These are phyloP conservation scores for Andrena marginata DNA, from an alignment of 2,888 invertebrate genomes.

Conservation along the genomic window DNA sequence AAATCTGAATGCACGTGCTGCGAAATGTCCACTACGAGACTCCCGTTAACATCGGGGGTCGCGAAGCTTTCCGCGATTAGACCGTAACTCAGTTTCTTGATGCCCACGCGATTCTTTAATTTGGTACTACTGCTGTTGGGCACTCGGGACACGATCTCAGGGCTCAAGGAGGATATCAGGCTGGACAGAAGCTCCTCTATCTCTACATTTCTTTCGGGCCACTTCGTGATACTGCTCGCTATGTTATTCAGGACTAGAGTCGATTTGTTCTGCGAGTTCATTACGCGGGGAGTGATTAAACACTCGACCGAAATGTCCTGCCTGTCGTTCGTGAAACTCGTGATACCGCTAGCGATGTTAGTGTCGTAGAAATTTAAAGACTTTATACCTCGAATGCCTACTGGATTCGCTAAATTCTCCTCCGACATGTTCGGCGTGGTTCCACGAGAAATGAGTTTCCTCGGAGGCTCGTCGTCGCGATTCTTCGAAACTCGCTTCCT, in stretches of 20 bases:
- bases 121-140: background rate
- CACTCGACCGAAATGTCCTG: constrained; percentile 39
- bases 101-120: constrained; percentile 1
- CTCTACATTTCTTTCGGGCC: background rate
- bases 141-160: constrained; percentile 8
- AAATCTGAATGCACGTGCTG: constrained; percentile 38
- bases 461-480: background rate
- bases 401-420: background rate
- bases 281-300: background rate
- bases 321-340: background rate
- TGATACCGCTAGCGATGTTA: background rate
- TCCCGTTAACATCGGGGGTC: background rate
- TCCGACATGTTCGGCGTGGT: background rate
- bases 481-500: constrained; percentile 24
- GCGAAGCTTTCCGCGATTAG: constrained; percentile 10
- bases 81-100: constrained; percentile 18
- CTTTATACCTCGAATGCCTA: background rate
- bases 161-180: constrained; percentile 10
- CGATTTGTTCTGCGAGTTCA: background rate
- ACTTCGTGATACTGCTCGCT: background rate
- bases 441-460: background rate
- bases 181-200: constrained; percentile 23
- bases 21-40: constrained; percentile 23
- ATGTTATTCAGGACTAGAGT: background rate
- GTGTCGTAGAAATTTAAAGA: background rate